phyloP scores from a whole-genome alignment of 92 coral and sea anemone species.

The Bergia puertoricense region DNA sequence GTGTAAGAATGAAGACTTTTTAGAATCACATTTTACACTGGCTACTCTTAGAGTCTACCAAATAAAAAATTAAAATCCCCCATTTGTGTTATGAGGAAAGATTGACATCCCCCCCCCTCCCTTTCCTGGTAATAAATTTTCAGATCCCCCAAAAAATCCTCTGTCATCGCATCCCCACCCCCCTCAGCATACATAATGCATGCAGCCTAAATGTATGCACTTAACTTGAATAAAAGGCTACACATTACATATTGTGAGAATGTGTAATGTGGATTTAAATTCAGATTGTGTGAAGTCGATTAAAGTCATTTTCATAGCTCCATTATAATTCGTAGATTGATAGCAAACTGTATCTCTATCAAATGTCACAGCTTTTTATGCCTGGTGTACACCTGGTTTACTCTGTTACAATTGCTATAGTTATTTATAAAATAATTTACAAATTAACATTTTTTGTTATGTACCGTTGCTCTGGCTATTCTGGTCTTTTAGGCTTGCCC shows the following conservation, averaged over 20 bases:
- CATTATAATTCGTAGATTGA: slow-evolving; percentile 15
- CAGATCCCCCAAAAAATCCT: too few relatives aligned
- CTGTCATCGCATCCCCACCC: neutral
- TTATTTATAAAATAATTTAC: slow-evolving; percentile 20
- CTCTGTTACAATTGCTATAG: neutral
- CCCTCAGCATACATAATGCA: slow-evolving; percentile 6
- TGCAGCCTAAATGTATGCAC: neutral
- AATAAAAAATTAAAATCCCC: too few relatives aligned
- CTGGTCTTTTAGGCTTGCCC: slow-evolving; percentile 48
- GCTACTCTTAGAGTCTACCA: too few relatives aligned
- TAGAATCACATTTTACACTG: too few relatives aligned
- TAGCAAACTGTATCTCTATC: slow-evolving; percentile 29
- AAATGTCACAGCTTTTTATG: slow-evolving; percentile 10
- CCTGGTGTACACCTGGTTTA: slow-evolving; percentile 26
- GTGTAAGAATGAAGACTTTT: too few relatives aligned
- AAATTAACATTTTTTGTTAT: slow-evolving; percentile 22
- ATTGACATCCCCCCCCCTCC: too few relatives aligned
- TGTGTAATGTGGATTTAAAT: slow-evolving; percentile 5
- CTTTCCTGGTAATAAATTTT: too few relatives aligned
- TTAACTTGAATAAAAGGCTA: neutral
- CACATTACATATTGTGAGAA: slow-evolving; percentile 27
- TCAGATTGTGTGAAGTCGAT: slow-evolving; percentile 24
- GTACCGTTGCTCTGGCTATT: slow-evolving; percentile 35
- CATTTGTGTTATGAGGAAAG: too few relatives aligned
- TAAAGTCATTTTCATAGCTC: slow-evolving; percentile 19